phyloP scores from a whole-genome alignment of 2,888 invertebrate species.

The Quadriops clusia region DNA sequence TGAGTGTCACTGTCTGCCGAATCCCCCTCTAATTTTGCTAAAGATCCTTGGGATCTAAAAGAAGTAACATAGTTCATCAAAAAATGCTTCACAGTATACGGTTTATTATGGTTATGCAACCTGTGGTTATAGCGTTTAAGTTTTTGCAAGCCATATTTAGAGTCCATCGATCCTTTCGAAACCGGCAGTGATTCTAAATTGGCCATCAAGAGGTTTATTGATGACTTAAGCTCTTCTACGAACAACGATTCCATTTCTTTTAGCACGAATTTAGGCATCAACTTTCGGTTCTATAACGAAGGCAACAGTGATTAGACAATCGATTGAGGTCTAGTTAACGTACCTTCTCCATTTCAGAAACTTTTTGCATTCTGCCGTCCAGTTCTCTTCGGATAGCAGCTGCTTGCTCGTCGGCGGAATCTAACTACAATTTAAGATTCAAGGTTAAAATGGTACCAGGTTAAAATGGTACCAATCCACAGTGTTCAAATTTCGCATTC shows the following conservation, averaged over 20 bases:
- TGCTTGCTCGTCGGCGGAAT: conserved; percentile 98
- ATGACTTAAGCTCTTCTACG: conserved; percentile 94
- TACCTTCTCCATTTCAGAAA: conserved; percentile 95
- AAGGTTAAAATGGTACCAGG: too few relatives aligned
- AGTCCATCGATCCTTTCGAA: conserved; percentile 94
- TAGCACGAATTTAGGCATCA: conserved; percentile 98
- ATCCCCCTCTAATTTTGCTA: conserved; percentile 87
- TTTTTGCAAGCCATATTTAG: conserved; percentile 95
- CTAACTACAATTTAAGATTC: conserved; percentile 61
- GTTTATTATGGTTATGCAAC: conserved; percentile 50
- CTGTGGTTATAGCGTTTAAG: conserved; percentile 97
- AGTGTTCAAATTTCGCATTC: too few relatives aligned
- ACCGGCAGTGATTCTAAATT: conserved; percentile 98
- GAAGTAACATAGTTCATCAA: conserved; percentile 41
- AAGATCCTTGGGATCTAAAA: conserved; percentile 78
- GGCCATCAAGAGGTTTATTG: conserved; percentile 95
- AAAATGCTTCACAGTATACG: conserved; percentile 39
- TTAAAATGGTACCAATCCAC: too few relatives aligned
- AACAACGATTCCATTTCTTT: conserved; percentile 99
- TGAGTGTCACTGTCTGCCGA: conserved; percentile 92
- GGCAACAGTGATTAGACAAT: too few relatives aligned
- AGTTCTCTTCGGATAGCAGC: conserved; percentile 97
- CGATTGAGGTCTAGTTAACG: conserved; percentile 16
- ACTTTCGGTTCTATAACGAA: conserved; percentile 69
- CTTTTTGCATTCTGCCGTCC: conserved; percentile 93